phyloP scores from a whole-genome alignment of 2,113 vertebrate genomes.

The Malaclemys terrapin region DNA sequence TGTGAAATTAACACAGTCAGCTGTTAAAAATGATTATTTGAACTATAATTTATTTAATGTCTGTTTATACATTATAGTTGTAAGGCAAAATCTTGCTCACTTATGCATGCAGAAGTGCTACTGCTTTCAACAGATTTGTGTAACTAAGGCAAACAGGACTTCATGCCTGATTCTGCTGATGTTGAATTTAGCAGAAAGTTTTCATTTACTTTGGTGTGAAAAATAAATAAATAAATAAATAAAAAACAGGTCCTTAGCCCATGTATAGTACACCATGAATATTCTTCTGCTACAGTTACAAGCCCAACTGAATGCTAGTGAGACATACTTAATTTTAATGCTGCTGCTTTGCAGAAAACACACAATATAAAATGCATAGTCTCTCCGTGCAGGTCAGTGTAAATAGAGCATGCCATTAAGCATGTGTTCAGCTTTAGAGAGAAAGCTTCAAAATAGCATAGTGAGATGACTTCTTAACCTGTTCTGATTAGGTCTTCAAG shows the following conservation, averaged over 20 bases:
- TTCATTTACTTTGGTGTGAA: neutral
- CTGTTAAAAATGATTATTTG: neutral
- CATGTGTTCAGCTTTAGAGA: accelerated
- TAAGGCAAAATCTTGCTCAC: neutral
- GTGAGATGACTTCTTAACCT: neutral
- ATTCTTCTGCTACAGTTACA: accelerated
- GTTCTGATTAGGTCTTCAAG: too few species aligned
- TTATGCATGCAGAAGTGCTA: neutral
- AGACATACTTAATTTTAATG: accelerated
- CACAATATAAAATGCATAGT: neutral
- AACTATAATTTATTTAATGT: neutral
- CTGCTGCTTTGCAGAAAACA: neutral
- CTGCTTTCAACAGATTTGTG: neutral
- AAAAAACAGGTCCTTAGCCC: neutral
- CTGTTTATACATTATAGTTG: neutral
- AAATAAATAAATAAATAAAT: too few species aligned
- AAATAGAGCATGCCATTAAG: neutral
- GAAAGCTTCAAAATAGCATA: neutral
- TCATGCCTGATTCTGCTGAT: neutral
- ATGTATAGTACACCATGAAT: accelerated
- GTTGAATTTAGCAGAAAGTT: neutral
- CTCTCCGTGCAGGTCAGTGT: neutral
- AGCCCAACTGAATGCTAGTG: neutral
- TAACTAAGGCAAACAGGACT: neutral
- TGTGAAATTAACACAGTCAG: neutral